Percentiles rank a stretch among this genome's conserved stretches.
These are phyloP conservation scores for Chionodraco myersi DNA, from an alignment of 2,113 vertebrate genomes.

Conservation along the genomic window DNA sequence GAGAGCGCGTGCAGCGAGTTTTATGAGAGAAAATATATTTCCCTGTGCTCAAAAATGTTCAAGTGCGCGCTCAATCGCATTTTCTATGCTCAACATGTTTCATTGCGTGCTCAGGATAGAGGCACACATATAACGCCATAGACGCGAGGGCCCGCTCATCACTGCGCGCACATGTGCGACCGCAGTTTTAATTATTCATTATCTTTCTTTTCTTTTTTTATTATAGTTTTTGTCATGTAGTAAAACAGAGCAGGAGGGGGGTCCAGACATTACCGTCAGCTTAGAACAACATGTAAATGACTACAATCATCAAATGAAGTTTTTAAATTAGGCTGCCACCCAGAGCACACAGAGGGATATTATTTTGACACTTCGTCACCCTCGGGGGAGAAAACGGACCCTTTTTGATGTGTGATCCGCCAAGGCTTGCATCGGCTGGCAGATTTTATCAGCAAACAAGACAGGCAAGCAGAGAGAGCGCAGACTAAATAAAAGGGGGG, in stretches of 20 bases:
- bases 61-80: too few species aligned
- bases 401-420: constrained; percentile 86
- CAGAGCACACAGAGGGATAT: constrained; percentile 73
- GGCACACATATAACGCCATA: too few species aligned
- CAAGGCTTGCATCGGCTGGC: constrained; percentile 74
- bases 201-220: not conserved
- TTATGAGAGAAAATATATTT: too few species aligned
- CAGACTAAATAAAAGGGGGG: constrained; percentile 80
- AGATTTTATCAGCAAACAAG: constrained; percentile 84
- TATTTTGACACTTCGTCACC: constrained; percentile 81
- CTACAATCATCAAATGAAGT: constrained; percentile 70
- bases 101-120: too few species aligned
- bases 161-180: too few species aligned
- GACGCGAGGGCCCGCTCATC: too few species aligned
- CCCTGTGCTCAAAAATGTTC: too few species aligned
- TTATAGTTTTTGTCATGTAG: not conserved
- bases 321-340: constrained; percentile 81
- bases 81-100: too few species aligned
- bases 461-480: constrained; percentile 72
- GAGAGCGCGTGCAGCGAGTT: too few species aligned
- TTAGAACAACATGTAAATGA: constrained; percentile 48
- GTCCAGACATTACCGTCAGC: constrained; percentile 5
- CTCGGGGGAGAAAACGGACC: constrained; percentile 59
- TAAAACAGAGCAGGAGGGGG: not conserved
- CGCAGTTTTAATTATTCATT: too few species aligned